Conservation (phyloP, 2,888 invertebrate genomes). For the Anticlea derivata region DNA sequence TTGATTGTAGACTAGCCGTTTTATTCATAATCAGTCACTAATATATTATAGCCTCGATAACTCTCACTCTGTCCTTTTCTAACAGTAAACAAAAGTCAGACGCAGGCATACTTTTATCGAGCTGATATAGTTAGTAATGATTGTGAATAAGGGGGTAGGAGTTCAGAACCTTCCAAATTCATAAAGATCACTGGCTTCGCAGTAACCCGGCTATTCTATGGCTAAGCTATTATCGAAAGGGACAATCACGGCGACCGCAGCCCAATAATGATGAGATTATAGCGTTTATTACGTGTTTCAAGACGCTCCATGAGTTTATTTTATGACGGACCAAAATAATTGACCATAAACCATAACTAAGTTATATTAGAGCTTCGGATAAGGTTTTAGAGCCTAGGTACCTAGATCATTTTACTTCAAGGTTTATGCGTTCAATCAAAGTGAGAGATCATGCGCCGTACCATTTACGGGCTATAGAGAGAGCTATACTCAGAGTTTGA, state of each 20-base stretch:
- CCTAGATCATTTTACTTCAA: neutral
- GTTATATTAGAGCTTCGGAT: constrained; percentile 15
- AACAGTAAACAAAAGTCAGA: too few species aligned
- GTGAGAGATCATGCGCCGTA: neutral
- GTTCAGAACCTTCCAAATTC: too few species aligned
- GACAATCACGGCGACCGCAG: constrained; percentile 14
- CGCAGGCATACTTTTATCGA: too few species aligned
- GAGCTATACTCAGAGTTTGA: too few species aligned
- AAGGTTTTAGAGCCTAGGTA: constrained; percentile 4
- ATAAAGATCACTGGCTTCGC: too few species aligned
- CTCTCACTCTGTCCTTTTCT: too few species aligned
- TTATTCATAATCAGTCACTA: too few species aligned
- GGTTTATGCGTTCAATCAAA: neutral
- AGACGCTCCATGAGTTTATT: constrained; percentile 10
- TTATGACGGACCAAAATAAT: constrained; percentile 15
- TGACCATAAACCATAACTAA: constrained; percentile 21
- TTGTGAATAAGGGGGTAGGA: too few species aligned
- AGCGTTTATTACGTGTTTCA: constrained; percentile 19
- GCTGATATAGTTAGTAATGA: too few species aligned
- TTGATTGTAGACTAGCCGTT: too few species aligned
- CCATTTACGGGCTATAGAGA: too few species aligned
- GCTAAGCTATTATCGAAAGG: neutral
- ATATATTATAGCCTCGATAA: too few species aligned
- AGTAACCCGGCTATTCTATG: constrained; percentile 5
- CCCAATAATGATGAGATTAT: constrained; percentile 17